Conservation (phyloP, 2,888 invertebrate species). For the Lasioglossum vierecki region DNA sequence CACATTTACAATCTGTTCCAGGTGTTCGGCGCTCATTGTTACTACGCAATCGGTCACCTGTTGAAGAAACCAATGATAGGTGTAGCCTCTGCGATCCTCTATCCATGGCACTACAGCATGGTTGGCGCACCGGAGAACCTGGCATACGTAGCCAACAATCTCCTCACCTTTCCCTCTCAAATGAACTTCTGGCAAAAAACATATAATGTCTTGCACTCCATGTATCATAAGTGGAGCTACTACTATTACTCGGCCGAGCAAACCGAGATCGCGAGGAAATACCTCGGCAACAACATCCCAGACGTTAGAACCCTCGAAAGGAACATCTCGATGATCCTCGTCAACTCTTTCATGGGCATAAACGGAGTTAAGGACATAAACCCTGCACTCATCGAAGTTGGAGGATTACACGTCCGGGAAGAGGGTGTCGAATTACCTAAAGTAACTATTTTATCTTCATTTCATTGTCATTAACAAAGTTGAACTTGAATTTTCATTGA, state of each 20-base stretch:
- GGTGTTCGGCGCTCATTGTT: slow-evolving; percentile 77
- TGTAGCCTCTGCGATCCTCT: slow-evolving; percentile 67
- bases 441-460: slow-evolving; percentile 60
- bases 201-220: slow-evolving; percentile 66
- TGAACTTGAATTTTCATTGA: no score
- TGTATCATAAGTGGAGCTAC: slow-evolving; percentile 62
- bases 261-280: slow-evolving; percentile 66
- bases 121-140: slow-evolving; percentile 76
- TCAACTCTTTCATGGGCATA: slow-evolving; percentile 85
- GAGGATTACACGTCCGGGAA: slow-evolving; percentile 85
- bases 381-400: slow-evolving; percentile 85
- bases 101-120: slow-evolving; percentile 74
- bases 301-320: slow-evolving; percentile 83
- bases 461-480: no score
- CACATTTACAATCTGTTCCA: slow-evolving; percentile 20
- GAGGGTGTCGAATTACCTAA: slow-evolving; percentile 65
- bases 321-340: slow-evolving; percentile 84
- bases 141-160: slow-evolving; percentile 70
- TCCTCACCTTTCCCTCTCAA: slow-evolving; percentile 45
- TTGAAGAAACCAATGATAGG: slow-evolving; percentile 76
- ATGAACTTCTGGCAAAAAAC: slow-evolving; percentile 75
- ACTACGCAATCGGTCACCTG: slow-evolving; percentile 72
- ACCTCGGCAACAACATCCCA: slow-evolving; percentile 78
- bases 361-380: slow-evolving; percentile 83
- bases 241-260: slow-evolving; percentile 51